Evolutionary conservation across 2,113 vertebrate species (phyloP).

Genomic region (Mus spicilegus): DNA sequence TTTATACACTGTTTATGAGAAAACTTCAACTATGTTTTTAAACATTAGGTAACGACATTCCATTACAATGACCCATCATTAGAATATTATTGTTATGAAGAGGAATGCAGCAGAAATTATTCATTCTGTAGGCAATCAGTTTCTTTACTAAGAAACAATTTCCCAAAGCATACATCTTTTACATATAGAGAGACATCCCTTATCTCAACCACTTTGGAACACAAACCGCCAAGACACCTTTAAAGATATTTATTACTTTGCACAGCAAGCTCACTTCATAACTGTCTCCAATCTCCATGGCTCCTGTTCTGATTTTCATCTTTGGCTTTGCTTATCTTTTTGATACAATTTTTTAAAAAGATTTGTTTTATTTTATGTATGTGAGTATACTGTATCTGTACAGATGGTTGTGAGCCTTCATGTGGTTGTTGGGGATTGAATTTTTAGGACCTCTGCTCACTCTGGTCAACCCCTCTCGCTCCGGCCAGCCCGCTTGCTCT

Average conservation of each 20-base stretch:
- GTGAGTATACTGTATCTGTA: too few species aligned
- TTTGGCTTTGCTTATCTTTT: slow-evolving; percentile 29
- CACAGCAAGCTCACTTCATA: slow-evolving; percentile 25
- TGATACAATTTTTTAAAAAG: not conserved
- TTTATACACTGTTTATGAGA: not conserved
- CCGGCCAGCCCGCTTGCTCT: too few species aligned
- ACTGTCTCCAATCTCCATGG: not conserved
- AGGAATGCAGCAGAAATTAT: slow-evolving; percentile 1
- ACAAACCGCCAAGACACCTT: not conserved
- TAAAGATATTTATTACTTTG: slow-evolving; percentile 9
- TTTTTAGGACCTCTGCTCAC: too few species aligned
- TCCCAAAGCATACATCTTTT: not conserved
- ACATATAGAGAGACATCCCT: not conserved
- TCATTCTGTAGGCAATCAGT: not conserved
- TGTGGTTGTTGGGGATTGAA: too few species aligned
- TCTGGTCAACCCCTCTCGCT: too few species aligned
- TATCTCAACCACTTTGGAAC: not conserved
- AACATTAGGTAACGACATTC: not conserved
- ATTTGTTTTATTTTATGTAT: too few species aligned
- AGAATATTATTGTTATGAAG: slow-evolving; percentile 1
- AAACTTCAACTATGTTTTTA: not conserved
- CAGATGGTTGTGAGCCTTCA: too few species aligned
- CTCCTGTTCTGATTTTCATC: not conserved
- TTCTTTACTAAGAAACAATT: not conserved
- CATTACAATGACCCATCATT: slow-evolving; percentile 8